Evolutionary conservation across 2,797 vertebrate genomes (phyloP).

Genomic region (Gastrophryne carolinensis): DNA sequence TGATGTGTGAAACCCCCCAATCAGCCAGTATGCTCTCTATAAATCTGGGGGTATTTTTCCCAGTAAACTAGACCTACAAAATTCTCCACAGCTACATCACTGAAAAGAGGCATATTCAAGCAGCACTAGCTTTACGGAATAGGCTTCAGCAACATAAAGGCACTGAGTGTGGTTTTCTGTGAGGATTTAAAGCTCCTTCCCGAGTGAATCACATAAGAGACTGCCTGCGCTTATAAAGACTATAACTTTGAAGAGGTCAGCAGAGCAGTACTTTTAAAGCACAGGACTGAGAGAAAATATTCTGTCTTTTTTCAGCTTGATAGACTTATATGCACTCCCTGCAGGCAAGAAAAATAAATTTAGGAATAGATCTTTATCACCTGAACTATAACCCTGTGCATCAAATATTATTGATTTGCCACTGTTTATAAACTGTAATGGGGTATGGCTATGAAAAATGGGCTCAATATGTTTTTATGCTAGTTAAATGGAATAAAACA

Average conservation of each 20-base stretch:
- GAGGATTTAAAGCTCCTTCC: constrained; percentile 13
- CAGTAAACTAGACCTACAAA: no score
- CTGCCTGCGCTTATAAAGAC: constrained; percentile 21
- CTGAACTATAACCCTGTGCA: constrained; percentile 46
- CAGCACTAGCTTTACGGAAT: no score
- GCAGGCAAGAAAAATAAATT: constrained; percentile 45
- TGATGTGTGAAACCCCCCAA: no score
- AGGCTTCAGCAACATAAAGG: not conserved
- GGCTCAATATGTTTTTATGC: not conserved
- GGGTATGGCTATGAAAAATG: constrained; percentile 9
- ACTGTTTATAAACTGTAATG: constrained; percentile 35
- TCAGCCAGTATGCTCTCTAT: no score
- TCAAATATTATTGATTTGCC: constrained; percentile 43
- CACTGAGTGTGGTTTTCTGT: constrained; percentile 7
- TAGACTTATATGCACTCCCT: constrained; percentile 44
- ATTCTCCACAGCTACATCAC: no score
- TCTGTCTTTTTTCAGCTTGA: constrained; percentile 38
- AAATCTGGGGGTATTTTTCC: no score
- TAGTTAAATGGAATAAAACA: not conserved
- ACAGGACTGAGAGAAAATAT: constrained; percentile 10
- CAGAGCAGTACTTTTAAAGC: constrained; percentile 36
- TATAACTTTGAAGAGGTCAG: constrained; percentile 41
- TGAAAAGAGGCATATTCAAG: no score
- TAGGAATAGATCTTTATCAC: constrained; percentile 40
- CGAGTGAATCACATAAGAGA: constrained; percentile 18